These are phyloP conservation scores for Monochamus alternatus DNA, from an alignment of 2,888 invertebrate species.

Conservation along the genomic window DNA sequence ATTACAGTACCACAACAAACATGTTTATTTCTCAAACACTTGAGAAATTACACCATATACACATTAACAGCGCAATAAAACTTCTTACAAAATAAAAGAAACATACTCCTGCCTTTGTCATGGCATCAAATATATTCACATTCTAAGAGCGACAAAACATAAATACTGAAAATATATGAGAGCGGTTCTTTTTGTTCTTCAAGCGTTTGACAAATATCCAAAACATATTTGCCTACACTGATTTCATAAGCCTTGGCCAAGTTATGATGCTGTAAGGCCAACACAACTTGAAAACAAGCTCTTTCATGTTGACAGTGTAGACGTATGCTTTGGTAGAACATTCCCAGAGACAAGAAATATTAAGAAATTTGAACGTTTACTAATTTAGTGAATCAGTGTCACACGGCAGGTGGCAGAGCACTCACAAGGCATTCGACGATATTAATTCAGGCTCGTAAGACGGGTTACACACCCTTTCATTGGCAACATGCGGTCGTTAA, in stretches of 20 bases:
- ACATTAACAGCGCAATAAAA: slow-evolving; percentile 27
- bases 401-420: slow-evolving; percentile 64
- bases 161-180: slow-evolving; percentile 54
- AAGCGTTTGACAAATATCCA: slow-evolving; percentile 57
- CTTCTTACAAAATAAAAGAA: slow-evolving; percentile 18
- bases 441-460: slow-evolving; percentile 58
- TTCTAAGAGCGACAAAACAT: slow-evolving; percentile 57
- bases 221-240: slow-evolving; percentile 58
- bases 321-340: slow-evolving; percentile 61
- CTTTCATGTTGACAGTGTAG: slow-evolving; percentile 61
- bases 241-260: slow-evolving; percentile 38
- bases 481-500: slow-evolving; percentile 46
- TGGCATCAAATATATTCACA: slow-evolving; percentile 44
- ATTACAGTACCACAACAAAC: slow-evolving; percentile 4
- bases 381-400: slow-evolving; percentile 67
- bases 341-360: slow-evolving; percentile 65
- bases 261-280: slow-evolving; percentile 44
- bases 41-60: slow-evolving; percentile 34
- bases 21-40: slow-evolving; percentile 15
- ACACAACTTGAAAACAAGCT: slow-evolving; percentile 42
- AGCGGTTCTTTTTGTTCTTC: slow-evolving; percentile 51
- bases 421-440: slow-evolving; percentile 58
- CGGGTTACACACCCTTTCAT: slow-evolving; percentile 44
- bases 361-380: slow-evolving; percentile 66
- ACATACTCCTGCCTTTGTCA: slow-evolving; percentile 24